These are phyloP conservation scores for Regulus satrapa DNA, from an alignment of 2,113 vertebrate genomes.

Conservation along the genomic window DNA sequence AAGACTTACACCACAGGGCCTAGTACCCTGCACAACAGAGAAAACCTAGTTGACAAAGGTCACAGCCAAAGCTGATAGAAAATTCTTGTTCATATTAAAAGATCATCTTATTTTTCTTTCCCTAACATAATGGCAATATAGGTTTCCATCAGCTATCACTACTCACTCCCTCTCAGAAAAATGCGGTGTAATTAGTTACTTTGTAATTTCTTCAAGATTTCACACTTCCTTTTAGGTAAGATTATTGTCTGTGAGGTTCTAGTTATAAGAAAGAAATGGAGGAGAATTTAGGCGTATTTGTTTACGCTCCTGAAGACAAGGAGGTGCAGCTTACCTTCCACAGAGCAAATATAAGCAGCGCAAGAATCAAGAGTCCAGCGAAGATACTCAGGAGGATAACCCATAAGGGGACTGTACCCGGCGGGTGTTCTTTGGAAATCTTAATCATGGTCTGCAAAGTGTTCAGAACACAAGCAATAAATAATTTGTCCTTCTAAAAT, in stretches of 20 bases:
- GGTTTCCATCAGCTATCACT: background rate
- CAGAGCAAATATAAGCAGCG: slow-evolving; percentile 88
- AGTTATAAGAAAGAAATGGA: background rate
- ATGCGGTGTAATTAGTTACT: background rate
- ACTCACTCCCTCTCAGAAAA: background rate
- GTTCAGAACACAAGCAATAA: background rate
- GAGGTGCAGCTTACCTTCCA: slow-evolving; percentile 84
- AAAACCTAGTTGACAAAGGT: background rate
- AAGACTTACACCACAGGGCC: background rate
- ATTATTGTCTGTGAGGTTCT: background rate
- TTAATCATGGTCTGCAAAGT: slow-evolving; percentile 83
- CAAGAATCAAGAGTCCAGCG: slow-evolving; percentile 87
- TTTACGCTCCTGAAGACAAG: background rate
- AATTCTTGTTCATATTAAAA: fast-evolving
- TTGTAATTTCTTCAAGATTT: background rate
- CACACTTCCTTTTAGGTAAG: background rate
- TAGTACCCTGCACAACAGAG: background rate
- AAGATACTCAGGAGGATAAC: slow-evolving; percentile 92
- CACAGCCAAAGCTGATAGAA: background rate
- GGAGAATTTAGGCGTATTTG: background rate
- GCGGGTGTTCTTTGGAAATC: slow-evolving; percentile 82
- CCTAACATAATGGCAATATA: background rate
- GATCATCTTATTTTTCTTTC: background rate
- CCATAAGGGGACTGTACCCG: slow-evolving; percentile 86
- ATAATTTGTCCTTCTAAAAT: background rate